These are phyloP conservation scores for Anoura caudifer DNA, from an alignment of 2,113 vertebrate genomes.

Conservation along the genomic window DNA sequence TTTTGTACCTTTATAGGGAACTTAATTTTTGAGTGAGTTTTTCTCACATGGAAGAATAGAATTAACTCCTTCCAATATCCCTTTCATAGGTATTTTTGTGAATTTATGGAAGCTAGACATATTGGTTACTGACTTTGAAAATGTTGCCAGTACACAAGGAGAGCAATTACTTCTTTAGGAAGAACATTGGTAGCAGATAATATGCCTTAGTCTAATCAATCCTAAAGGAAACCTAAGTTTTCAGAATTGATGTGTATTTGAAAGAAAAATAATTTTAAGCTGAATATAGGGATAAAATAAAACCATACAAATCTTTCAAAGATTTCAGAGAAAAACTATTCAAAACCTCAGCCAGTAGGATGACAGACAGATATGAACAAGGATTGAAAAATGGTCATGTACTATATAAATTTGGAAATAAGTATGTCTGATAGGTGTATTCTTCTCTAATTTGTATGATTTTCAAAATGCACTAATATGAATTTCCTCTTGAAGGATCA, in stretches of 20 bases:
- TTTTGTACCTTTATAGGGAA: not conserved
- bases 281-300: not conserved
- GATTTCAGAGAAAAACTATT: not conserved
- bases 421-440: not conserved
- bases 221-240: not conserved
- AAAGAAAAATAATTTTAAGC: not conserved
- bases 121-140: slow-evolving; percentile 5
- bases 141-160: not conserved
- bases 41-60: not conserved
- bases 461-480: slow-evolving; percentile 12
- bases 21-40: not conserved
- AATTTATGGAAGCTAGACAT: not conserved
- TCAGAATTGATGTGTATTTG: not conserved
- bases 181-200: not conserved
- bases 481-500: not conserved
- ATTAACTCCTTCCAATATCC: not conserved
- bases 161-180: not conserved
- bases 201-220: not conserved
- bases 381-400: not conserved
- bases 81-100: not conserved
- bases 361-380: not conserved
- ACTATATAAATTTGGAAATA: not conserved
- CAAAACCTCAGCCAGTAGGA: not conserved
- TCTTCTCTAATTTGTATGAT: slow-evolving; percentile 21
- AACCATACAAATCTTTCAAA: not conserved